Evolutionary conservation across 2,113 vertebrate species (phyloP).

Genomic region (Hemibagrus wyckioides): DNA sequence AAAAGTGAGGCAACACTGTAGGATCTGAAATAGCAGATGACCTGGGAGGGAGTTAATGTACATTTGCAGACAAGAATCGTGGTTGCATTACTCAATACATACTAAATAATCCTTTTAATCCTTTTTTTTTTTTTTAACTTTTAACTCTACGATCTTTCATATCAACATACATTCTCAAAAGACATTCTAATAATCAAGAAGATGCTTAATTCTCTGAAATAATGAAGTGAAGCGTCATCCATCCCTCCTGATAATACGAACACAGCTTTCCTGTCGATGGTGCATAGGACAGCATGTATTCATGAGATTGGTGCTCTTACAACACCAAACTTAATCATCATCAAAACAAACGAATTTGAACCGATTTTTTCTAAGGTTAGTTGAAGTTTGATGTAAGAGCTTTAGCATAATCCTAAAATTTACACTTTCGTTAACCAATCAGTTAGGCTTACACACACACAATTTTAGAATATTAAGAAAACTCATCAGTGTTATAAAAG

Average conservation of each 20-base stretch:
- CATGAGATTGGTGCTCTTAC: background rate
- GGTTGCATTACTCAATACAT: background rate
- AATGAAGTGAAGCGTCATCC: background rate
- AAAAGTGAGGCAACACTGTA: constrained; percentile 76
- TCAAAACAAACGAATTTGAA: background rate
- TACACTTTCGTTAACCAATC: no score
- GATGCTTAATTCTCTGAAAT: background rate
- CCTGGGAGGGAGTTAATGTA: background rate
- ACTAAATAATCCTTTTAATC: background rate
- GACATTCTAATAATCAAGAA: background rate
- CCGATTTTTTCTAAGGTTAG: no score
- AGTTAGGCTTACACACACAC: background rate
- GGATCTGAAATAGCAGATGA: constrained; percentile 14
- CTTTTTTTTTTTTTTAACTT: no score
- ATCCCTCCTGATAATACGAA: background rate
- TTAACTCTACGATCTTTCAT: background rate
- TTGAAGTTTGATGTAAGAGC: no score
- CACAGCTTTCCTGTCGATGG: background rate
- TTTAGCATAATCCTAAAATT: no score
- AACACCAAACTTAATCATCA: background rate
- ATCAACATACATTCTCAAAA: background rate
- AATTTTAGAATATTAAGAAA: constrained; percentile 37
- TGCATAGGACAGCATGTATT: background rate
- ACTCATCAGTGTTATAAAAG: constrained; percentile 36
- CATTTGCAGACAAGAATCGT: background rate